These are phyloP conservation scores for Centropyge bicolor DNA, from an alignment of 2,797 vertebrate species.

Conservation along the genomic window DNA sequence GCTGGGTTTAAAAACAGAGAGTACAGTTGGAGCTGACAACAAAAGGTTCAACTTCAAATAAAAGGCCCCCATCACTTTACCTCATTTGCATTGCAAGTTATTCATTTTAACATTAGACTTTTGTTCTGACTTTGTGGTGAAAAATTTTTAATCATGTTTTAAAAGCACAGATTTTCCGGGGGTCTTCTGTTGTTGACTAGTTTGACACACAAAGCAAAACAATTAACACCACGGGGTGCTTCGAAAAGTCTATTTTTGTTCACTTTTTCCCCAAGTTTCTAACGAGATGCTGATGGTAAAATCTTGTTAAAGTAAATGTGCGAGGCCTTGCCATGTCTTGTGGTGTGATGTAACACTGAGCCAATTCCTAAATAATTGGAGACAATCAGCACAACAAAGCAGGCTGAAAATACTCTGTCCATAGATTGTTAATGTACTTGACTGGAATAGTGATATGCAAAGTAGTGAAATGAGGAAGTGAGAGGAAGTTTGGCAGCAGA, in stretches of 20 bases:
- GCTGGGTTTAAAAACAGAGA: constrained; percentile 84
- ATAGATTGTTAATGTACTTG: not conserved
- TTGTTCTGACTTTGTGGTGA: constrained; percentile 71
- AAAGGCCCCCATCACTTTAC: constrained; percentile 76
- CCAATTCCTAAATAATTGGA: constrained; percentile 66
- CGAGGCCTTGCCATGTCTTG: constrained; percentile 56
- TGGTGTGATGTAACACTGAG: constrained; percentile 76
- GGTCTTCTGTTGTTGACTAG: constrained; percentile 63
- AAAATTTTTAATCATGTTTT: constrained; percentile 71
- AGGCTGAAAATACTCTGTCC: constrained; percentile 27
- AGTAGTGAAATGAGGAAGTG: constrained; percentile 11
- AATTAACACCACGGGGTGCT: constrained; percentile 73
- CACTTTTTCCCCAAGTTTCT: constrained; percentile 39
- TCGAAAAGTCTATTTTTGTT: constrained; percentile 63
- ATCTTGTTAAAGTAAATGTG: constrained; percentile 62
- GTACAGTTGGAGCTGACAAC: constrained; percentile 84
- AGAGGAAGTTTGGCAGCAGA: constrained; percentile 5
- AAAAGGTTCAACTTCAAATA: constrained; percentile 85
- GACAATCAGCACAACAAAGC: constrained; percentile 55
- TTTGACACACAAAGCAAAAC: constrained; percentile 78
- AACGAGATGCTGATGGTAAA: constrained; percentile 68
- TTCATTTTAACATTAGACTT: constrained; percentile 80
- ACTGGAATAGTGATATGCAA: not conserved
- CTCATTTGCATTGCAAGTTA: constrained; percentile 83
- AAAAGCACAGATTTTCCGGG: constrained; percentile 65